These are phyloP conservation scores for Enteromius argenteus DNA, from an alignment of 2,797 vertebrate genomes.

Conservation along the genomic window DNA sequence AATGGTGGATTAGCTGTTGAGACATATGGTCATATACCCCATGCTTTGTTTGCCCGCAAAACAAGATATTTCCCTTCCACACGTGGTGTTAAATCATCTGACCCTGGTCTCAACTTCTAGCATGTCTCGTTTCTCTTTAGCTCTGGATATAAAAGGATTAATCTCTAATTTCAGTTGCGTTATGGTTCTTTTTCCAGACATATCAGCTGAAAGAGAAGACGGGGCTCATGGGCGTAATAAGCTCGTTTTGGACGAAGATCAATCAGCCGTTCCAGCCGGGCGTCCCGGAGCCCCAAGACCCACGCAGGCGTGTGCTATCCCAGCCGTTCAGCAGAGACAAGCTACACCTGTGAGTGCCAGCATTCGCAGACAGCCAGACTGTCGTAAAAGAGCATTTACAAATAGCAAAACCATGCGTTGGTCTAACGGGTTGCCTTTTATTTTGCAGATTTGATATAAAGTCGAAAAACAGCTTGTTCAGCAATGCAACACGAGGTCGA, in stretches of 20 bases:
- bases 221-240: slow-evolving; percentile 82
- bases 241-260: slow-evolving; percentile 79
- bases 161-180: slow-evolving; percentile 9
- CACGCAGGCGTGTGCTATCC: slow-evolving; percentile 83
- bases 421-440: slow-evolving; percentile 36
- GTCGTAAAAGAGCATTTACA: slow-evolving; percentile 5
- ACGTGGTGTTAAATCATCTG: not conserved
- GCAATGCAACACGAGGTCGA: slow-evolving; percentile 92
- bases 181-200: slow-evolving; percentile 75
- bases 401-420: not conserved
- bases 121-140: slow-evolving; percentile 9
- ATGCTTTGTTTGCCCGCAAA: slow-evolving; percentile 14
- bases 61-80: not conserved
- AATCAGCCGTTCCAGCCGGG: slow-evolving; percentile 88
- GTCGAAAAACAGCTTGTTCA: slow-evolving; percentile 91
- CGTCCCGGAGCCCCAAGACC: slow-evolving; percentile 80
- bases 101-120: slow-evolving; percentile 26
- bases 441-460: slow-evolving; percentile 90
- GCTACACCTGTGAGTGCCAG: slow-evolving; percentile 89
- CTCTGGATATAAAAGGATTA: slow-evolving; percentile 18
- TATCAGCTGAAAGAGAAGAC: slow-evolving; percentile 87
- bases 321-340: slow-evolving; percentile 95
- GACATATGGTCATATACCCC: slow-evolving; percentile 23
- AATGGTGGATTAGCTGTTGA: slow-evolving; percentile 41
- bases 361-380: slow-evolving; percentile 26